Percentiles rank a stretch among this genome's conserved stretches.
phyloP scores from a whole-genome alignment of 2,113 vertebrate species.

The Atrichornis clamosus region DNA sequence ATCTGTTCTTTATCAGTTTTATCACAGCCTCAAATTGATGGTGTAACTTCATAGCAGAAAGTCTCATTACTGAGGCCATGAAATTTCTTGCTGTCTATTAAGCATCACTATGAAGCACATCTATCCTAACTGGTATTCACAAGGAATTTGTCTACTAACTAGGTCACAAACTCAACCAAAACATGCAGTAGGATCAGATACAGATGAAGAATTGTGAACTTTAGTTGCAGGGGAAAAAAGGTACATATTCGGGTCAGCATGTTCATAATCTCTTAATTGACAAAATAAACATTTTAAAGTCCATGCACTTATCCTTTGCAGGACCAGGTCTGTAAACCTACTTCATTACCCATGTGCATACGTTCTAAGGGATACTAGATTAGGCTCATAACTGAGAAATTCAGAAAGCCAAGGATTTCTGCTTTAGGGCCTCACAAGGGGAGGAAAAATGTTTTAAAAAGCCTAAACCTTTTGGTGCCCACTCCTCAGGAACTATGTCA shows the following conservation, averaged over 20 bases:
- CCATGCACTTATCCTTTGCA: background rate
- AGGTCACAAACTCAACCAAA: background rate
- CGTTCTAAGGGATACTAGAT: background rate
- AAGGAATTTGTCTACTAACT: background rate
- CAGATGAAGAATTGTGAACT: rapidly evolving
- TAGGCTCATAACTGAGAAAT: background rate
- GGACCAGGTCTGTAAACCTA: background rate
- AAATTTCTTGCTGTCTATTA: background rate
- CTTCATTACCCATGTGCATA: rapidly evolving
- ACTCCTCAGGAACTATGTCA: background rate
- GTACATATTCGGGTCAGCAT: background rate
- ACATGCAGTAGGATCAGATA: background rate
- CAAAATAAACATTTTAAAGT: background rate
- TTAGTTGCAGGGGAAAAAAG: rapidly evolving
- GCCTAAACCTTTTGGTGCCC: rapidly evolving
- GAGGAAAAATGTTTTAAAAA: rapidly evolving
- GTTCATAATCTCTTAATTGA: background rate
- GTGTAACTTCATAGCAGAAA: background rate
- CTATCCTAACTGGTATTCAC: background rate
- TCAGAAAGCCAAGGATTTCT: background rate
- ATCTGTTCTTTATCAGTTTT: background rate
- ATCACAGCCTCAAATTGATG: background rate
- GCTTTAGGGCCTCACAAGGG: rapidly evolving
- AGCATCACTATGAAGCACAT: rapidly evolving
- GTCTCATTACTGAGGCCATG: background rate